Percentiles rank a stretch among this genome's conserved stretches.
These are phyloP conservation scores for Peromyscus aztecus DNA, from an alignment of 2,797 vertebrate species.

Conservation along the genomic window DNA sequence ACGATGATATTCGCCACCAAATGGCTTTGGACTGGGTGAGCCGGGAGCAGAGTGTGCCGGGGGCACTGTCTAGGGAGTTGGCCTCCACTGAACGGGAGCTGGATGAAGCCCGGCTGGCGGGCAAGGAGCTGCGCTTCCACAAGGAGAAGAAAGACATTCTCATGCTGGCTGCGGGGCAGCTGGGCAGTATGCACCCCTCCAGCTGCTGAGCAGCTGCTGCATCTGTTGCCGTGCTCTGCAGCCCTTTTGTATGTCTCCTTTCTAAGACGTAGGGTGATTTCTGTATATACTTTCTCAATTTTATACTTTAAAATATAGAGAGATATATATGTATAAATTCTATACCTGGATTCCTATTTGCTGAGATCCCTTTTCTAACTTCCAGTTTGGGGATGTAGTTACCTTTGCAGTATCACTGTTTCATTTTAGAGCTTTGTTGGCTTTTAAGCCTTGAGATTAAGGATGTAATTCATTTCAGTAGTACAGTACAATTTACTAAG, in stretches of 20 bases:
- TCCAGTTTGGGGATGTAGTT: slow-evolving; percentile 53
- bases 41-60: slow-evolving; percentile 93
- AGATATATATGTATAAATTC: slow-evolving; percentile 72
- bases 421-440: background rate
- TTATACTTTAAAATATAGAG: slow-evolving; percentile 76
- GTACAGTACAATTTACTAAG: background rate
- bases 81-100: slow-evolving; percentile 95
- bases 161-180: slow-evolving; percentile 91
- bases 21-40: slow-evolving; percentile 99
- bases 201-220: slow-evolving; percentile 85
- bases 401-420: slow-evolving; percentile 55
- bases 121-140: slow-evolving; percentile 97
- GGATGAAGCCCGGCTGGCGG: slow-evolving; percentile 96
- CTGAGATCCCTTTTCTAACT: slow-evolving; percentile 70
- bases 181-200: slow-evolving; percentile 91
- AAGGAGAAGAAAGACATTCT: slow-evolving; percentile 92
- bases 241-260: slow-evolving; percentile 81
- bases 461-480: slow-evolving; percentile 24
- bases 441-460: slow-evolving; percentile 23
- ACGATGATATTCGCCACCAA: slow-evolving; percentile 97
- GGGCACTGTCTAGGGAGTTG: slow-evolving; percentile 94
- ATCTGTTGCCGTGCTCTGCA: background rate
- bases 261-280: slow-evolving; percentile 69
- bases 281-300: slow-evolving; percentile 83
- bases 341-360: slow-evolving; percentile 57